Percentiles rank a stretch among this genome's conserved stretches.
Conservation (phyloP, 2,113 vertebrate species). For the Prionailurus viverrinus region DNA sequence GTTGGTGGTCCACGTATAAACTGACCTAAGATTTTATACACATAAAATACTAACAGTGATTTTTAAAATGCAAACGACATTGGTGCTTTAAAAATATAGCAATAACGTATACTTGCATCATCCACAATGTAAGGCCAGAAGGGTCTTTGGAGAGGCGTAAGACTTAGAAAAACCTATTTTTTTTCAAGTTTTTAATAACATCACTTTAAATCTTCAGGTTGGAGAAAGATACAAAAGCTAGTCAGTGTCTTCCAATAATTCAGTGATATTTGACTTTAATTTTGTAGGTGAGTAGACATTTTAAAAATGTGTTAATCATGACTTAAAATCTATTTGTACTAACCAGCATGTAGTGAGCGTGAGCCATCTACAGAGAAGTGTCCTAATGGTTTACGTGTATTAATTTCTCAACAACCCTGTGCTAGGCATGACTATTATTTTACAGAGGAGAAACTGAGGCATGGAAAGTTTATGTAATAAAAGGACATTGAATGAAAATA, state of each 20-base stretch:
- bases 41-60: neutral
- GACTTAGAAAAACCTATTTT: neutral
- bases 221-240: constrained; percentile 26
- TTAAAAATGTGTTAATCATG: neutral
- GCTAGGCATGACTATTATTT: neutral
- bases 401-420: neutral
- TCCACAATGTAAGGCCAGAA: neutral
- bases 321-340: neutral
- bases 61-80: constrained; percentile 24
- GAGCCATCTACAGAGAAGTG: neutral
- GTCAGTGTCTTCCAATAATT: constrained; percentile 6
- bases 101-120: neutral
- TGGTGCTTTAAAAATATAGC: neutral
- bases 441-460: neutral
- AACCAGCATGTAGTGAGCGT: neutral
- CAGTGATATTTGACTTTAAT: neutral
- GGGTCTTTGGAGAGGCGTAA: neutral
- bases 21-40: neutral
- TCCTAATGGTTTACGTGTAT: neutral
- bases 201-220: neutral
- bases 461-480: neutral
- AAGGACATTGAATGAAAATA: constrained; percentile 6
- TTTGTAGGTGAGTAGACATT: neutral
- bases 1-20: neutral
- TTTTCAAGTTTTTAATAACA: neutral